These are phyloP conservation scores for Tapera naevia DNA, from an alignment of 2,797 vertebrate genomes.

Conservation along the genomic window DNA sequence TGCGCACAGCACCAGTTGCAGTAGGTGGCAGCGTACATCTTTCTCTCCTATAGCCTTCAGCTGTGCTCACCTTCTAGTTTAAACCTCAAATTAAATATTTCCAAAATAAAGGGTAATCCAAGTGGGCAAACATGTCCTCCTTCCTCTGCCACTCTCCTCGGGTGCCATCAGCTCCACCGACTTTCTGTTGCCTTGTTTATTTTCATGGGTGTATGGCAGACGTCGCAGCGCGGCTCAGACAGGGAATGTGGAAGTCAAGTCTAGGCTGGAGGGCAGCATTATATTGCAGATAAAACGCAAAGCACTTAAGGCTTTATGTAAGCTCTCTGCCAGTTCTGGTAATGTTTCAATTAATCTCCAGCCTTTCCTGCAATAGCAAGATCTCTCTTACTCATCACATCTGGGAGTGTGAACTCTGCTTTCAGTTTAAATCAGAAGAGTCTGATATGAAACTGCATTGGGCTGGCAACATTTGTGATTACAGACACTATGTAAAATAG, in stretches of 20 bases:
- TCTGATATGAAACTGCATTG: neutral
- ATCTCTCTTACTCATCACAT: neutral
- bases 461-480: neutral
- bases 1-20: neutral
- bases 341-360: neutral
- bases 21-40: constrained; percentile 26
- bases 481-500: neutral
- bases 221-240: fast-evolving
- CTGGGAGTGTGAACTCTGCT: neutral
- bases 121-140: neutral
- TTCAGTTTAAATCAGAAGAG: neutral
- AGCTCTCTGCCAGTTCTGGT: neutral
- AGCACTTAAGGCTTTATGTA: neutral
- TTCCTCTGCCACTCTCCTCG: neutral
- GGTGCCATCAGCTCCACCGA: neutral
- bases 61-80: too few relatives aligned
- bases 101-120: neutral
- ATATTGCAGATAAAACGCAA: neutral
- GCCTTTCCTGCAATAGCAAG: neutral
- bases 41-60: neutral
- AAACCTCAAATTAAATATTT: neutral
- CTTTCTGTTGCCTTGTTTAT: neutral
- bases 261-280: neutral
- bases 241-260: fast-evolving
- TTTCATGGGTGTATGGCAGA: neutral